Evolutionary conservation across 2,797 vertebrate species (phyloP).

Genomic region (Varecia variegata): DNA sequence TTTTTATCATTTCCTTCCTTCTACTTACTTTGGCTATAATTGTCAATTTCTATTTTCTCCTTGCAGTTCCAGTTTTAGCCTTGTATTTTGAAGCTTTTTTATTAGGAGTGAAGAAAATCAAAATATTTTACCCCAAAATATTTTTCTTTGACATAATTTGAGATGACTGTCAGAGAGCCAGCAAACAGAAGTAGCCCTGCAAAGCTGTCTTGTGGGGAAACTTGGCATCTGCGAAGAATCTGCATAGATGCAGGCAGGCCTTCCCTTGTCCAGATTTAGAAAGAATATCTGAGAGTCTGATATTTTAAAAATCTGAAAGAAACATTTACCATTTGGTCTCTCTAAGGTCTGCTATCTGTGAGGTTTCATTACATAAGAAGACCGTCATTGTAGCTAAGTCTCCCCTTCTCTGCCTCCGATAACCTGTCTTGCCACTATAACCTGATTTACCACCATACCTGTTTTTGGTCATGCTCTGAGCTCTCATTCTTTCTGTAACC

Average conservation of each 20-base stretch:
- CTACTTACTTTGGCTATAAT: background rate
- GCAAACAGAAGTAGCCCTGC: background rate
- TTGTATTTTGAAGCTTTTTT: background rate
- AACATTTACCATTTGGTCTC: background rate
- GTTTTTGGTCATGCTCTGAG: background rate
- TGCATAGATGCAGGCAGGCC: background rate
- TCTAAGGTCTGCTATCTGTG: no score
- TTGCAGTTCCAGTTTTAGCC: background rate
- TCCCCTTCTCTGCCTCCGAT: background rate
- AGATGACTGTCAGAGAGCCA: background rate
- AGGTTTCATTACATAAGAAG: background rate
- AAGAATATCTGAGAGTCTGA: background rate
- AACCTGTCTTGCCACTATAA: background rate
- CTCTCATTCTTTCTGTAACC: background rate
- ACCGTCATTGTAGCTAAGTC: background rate
- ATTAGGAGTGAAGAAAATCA: background rate
- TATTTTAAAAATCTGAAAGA: background rate
- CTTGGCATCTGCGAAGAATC: background rate
- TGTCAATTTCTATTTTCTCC: background rate
- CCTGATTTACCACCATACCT: background rate
- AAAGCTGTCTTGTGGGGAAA: background rate
- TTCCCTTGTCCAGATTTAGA: background rate
- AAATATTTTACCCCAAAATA: background rate
- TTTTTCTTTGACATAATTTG: background rate
- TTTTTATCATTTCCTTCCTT: background rate